These are phyloP conservation scores for Ormyrus labotus DNA, from an alignment of 2,888 invertebrate genomes.

Conservation along the genomic window DNA sequence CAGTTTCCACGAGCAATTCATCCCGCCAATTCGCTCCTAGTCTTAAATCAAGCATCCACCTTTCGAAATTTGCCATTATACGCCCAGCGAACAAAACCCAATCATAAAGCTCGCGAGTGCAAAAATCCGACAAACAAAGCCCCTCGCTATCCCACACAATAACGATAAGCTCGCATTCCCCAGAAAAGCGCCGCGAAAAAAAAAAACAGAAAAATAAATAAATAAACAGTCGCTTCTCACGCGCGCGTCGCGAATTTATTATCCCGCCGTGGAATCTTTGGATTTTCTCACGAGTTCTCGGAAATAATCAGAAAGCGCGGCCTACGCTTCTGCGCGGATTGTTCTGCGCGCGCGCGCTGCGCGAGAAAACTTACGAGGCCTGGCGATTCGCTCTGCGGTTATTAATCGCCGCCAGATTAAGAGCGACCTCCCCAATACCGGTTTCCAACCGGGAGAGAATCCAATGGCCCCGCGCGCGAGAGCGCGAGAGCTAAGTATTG, in stretches of 20 bases:
- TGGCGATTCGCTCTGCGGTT: slow-evolving; percentile 62
- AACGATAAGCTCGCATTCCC: not conserved
- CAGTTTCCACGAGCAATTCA: too few species aligned
- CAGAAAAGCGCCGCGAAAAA: not conserved
- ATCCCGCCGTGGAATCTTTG: slow-evolving; percentile 2
- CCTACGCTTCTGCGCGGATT: slow-evolving; percentile 52
- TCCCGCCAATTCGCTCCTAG: too few species aligned
- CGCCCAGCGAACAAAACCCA: not conserved
- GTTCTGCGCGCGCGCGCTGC: not conserved
- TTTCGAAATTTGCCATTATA: slow-evolving; percentile 3
- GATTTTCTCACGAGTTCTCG: slow-evolving; percentile 61
- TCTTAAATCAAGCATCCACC: not conserved
- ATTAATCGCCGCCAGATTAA: slow-evolving; percentile 69
- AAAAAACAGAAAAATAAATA: not conserved
- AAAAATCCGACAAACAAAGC: not conserved
- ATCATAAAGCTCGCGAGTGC: not conserved
- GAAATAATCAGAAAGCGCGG: slow-evolving; percentile 61
- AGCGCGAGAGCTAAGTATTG: not conserved
- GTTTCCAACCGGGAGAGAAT: slow-evolving; percentile 58
- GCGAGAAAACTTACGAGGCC: slow-evolving; percentile 60
- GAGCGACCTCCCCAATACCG: slow-evolving; percentile 64
- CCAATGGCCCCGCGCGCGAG: not conserved
- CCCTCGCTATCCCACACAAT: not conserved
- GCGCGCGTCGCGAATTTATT: slow-evolving; percentile 21
- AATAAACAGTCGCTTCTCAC: not conserved